These are phyloP conservation scores for Lottia scabra DNA, from an alignment of 2,888 invertebrate species.

Conservation along the genomic window DNA sequence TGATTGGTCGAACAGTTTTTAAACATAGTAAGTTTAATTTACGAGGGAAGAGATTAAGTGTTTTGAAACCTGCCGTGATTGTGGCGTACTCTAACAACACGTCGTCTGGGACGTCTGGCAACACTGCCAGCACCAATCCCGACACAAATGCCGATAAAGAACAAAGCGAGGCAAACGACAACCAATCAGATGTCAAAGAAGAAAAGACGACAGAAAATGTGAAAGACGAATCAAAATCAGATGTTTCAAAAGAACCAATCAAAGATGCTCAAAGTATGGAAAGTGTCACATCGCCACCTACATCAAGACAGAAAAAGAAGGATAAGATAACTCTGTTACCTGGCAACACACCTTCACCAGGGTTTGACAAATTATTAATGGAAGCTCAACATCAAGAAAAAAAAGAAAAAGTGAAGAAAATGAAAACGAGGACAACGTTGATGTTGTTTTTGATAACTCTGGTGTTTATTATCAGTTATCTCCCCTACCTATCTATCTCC, in stretches of 20 bases:
- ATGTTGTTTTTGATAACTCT: neutral
- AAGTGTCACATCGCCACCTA: neutral
- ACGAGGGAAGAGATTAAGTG: neutral
- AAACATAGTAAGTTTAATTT: neutral
- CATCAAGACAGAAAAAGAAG: neutral
- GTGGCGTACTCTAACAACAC: neutral
- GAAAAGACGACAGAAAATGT: neutral
- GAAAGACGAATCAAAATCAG: neutral
- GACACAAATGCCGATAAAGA: neutral
- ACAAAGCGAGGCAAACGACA: neutral
- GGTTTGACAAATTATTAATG: neutral
- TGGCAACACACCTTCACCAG: neutral
- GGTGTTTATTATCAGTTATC: neutral
- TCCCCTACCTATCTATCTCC: neutral
- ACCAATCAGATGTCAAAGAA: too few species aligned
- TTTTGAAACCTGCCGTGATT: neutral
- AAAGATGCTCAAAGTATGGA: neutral
- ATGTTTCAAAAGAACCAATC: neutral
- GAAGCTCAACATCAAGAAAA: neutral
- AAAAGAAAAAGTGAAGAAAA: neutral
- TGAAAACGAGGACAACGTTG: neutral
- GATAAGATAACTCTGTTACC: neutral
- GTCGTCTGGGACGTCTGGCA: neutral
- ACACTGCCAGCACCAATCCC: neutral
- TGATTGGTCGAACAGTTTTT: neutral